Base-by-base conservation (phyloP, 2,113 vertebrate species). In the Aegithalos caudatus region DNA sequence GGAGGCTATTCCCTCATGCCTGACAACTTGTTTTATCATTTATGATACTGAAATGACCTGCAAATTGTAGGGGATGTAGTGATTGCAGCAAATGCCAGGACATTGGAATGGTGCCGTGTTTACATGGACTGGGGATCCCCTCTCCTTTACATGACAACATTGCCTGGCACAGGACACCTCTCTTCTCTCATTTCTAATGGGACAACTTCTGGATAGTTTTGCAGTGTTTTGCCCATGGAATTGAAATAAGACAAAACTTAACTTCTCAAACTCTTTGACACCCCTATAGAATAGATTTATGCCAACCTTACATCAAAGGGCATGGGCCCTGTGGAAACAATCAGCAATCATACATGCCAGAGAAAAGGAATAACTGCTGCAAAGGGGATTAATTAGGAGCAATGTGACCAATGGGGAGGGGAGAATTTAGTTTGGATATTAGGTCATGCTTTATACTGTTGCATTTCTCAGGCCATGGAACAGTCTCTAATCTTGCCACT, bases 351-450 rank as follows among this genome's bases (percentile, higher is more conserved):
- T 11, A 42, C 53, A 42, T 65, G 37, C 42, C 81, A 69, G 19
- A 42, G 54, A 94, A 72, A 57, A 89, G 31, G 10, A 79, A 8
- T 50, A 84, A 76, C 37, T 67, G 9, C 60, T 89, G 48, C 48
- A 84, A 79, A 92, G 19, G 25, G 81, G 73, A 72, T 92, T 89
- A 79, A 77, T 76, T 91, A 35, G 69, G 53, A 91, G 31, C 79
- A 87, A 87, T 53, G 31, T 80, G 84, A 85, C 17, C 66, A 64
- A 33, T 37, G 27, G 23, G 6, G 19, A 35, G n/a, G 44, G 17
- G 18, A 6, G 14, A 61, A 11, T 71, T 90, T 64, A 20, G 33
- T 70, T 79, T 92, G 81, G 61, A 11, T 95, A 69, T 91, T 80
- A 72, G n/a, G 69, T 92, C 48, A 64, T 1, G 0, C 31, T 76